Conservation (phyloP, 2,888 invertebrate species). For the Chymomyza caudatula region DNA sequence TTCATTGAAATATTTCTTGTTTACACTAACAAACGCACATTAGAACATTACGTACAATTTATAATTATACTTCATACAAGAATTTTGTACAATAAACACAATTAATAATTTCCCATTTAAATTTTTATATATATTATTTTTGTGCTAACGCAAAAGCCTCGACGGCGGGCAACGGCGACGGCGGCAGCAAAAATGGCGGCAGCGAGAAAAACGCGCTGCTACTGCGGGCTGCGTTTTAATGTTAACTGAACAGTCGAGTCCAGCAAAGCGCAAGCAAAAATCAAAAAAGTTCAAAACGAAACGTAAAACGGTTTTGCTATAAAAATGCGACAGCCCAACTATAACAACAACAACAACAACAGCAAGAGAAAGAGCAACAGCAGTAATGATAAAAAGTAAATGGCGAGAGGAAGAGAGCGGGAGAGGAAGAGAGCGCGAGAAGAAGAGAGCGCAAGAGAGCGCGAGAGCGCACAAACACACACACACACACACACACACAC, state of each 20-base stretch:
- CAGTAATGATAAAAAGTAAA: constrained; percentile 47
- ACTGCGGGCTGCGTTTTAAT: constrained; percentile 63
- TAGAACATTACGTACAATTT: constrained; percentile 34
- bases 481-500: not conserved
- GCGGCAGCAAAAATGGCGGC: constrained; percentile 33
- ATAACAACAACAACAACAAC: constrained; percentile 40
- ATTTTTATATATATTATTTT: constrained; percentile 4
- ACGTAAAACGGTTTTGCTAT: constrained; percentile 44
- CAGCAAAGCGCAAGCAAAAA: not conserved
- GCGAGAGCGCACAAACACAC: not conserved
- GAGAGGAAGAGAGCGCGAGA: not conserved
- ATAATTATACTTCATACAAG: constrained; percentile 33
- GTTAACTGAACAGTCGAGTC: constrained; percentile 55
- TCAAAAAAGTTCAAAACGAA: not conserved
- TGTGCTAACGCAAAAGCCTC: not conserved
- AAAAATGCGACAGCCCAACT: constrained; percentile 55
- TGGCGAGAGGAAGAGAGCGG: constrained; percentile 6
- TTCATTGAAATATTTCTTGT: too few relatives aligned
- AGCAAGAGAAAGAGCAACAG: constrained; percentile 10
- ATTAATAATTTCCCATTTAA: constrained; percentile 22
- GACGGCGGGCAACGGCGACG: not conserved
- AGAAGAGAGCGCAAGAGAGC: constrained; percentile 1
- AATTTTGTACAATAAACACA: constrained; percentile 39
- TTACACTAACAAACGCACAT: constrained; percentile 2
- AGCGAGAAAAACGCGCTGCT: constrained; percentile 48